These are phyloP conservation scores for Drosophila pseudoobscura DNA, from an alignment of 1,140 invertebrate genomes.

Conservation along the genomic window DNA sequence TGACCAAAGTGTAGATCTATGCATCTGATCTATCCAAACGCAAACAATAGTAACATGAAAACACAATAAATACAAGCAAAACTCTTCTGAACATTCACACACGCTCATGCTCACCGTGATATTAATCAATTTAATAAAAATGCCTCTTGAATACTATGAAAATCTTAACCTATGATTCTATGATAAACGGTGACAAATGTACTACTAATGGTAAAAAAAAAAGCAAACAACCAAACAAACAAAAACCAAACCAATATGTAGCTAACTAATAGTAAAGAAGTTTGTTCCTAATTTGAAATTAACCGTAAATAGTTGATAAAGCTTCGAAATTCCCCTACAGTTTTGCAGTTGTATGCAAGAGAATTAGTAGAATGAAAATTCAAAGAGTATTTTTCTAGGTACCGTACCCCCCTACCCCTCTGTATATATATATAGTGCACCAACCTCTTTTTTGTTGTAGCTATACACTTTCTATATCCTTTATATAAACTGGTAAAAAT, in stretches of 20 bases:
- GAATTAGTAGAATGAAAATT: conserved; percentile 50
- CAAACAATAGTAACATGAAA: conserved; percentile 59
- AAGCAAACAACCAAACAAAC: conserved; percentile 5
- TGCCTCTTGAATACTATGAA: conserved; percentile 69
- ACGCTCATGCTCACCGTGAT: conserved; percentile 83
- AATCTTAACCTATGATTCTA: conserved; percentile 72
- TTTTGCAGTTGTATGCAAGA: conserved; percentile 44
- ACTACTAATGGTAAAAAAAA: conserved; percentile 73
- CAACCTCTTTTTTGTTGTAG: conserved; percentile 56
- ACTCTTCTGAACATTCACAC: conserved; percentile 83
- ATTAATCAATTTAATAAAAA: conserved; percentile 74
- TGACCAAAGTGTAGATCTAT: conserved; percentile 48
- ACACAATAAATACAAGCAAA: conserved; percentile 60
- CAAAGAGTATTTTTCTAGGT: conserved; percentile 37
- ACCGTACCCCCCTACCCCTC: conserved; percentile 41
- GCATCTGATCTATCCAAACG: conserved; percentile 23
- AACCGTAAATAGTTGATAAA: conserved; percentile 73
- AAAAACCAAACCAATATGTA: conserved; percentile 63
- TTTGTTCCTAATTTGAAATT: conserved; percentile 74
- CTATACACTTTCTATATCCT: conserved; percentile 68
- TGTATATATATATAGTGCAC: conserved; percentile 67
- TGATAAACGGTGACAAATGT: conserved; percentile 66
- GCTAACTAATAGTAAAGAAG: conserved; percentile 78
- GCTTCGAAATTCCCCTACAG: conserved; percentile 29
- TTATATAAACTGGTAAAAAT: conserved; percentile 81